phyloP scores from a whole-genome alignment of 37 sponge, comb jelly and placozoan genomes.

The Petrosia ficiformis region DNA sequence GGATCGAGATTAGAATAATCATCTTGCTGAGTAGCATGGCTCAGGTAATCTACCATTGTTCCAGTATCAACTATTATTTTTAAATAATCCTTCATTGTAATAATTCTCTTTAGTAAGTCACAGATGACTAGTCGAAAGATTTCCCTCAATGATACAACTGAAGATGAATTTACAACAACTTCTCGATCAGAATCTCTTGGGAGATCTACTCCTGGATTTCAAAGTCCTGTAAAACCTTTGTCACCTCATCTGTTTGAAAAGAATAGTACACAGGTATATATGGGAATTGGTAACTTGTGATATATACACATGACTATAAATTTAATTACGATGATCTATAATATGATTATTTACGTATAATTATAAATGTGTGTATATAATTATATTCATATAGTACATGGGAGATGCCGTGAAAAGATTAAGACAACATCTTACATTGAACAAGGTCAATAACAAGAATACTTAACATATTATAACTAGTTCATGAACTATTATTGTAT shows the following conservation, averaged over 20 bases:
- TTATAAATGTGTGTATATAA: not conserved
- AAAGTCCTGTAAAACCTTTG: not conserved
- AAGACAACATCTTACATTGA: conserved; percentile 31
- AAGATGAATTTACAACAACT: too few species aligned
- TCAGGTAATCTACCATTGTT: not conserved
- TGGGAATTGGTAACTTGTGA: too few species aligned
- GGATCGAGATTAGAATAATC: too few species aligned
- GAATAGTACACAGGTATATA: not conserved
- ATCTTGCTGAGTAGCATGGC: not conserved
- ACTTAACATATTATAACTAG: not conserved
- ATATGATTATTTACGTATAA: too few species aligned
- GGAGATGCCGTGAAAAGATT: conserved; percentile 56
- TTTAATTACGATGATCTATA: too few species aligned
- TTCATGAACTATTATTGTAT: not conserved
- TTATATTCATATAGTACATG: not conserved
- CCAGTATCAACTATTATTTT: not conserved
- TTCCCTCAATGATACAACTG: too few species aligned
- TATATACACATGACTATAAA: too few species aligned
- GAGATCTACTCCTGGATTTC: too few species aligned
- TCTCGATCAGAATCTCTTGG: too few species aligned
- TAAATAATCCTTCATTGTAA: too few species aligned
- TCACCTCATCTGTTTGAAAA: not conserved
- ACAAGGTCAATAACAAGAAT: conserved; percentile 37
- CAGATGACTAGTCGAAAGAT: too few species aligned
- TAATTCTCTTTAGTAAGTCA: too few species aligned